Evolutionary conservation across 2,113 vertebrate genomes (phyloP), one percentile per base, ranked within the genome.

Genomic region (Tachuris rubrigastra): DNA sequence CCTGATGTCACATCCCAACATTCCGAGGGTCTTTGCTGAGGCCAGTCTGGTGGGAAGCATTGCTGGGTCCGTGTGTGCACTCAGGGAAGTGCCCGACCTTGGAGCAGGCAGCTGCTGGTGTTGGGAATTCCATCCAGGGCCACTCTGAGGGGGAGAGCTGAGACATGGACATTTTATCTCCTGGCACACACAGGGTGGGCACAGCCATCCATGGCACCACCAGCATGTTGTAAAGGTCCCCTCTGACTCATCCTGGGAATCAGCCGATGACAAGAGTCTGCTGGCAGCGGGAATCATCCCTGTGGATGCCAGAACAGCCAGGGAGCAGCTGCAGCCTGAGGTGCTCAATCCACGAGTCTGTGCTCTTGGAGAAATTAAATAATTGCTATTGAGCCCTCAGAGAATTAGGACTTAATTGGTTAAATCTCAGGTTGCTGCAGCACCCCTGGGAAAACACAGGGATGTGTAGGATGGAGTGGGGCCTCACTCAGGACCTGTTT

Each of bases 81-180:
- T 4, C 12, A 2, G 55, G 44, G 47, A 4, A 8, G 37, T n/a
- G 50, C 63, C 39, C 19, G 1, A 6, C 47, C 53, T 30, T 23
- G 0, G 46, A 55, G n/a, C n/a, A n/a, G n/a, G n/a, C n/a, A n/a
- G n/a, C n/a, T n/a, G 58, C 0, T 24, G 62, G 1, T 14, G 20
- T 12, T 56, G 67, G 73, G 28, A 39, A 33, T 4, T 18, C 56
- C 80, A 56, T 12, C 24, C 50, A 16, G 69, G 58, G 47, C 8
- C 22, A 14, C 10, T 14, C 58, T 2, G 27, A 10, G 30, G 60
- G 11, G 9, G 6, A 7, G 85, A 46, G 37, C 75, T 14, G 62
- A 39, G 63, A 15, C 30, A 4, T 2, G 21, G 67, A 3, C 16
- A 2, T 15, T 15, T 42, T 8, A 3, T 37, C 5, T 24, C 41